phyloP scores from a whole-genome alignment of 64 coral and sea anemone genomes.

The Porites australiensis region DNA sequence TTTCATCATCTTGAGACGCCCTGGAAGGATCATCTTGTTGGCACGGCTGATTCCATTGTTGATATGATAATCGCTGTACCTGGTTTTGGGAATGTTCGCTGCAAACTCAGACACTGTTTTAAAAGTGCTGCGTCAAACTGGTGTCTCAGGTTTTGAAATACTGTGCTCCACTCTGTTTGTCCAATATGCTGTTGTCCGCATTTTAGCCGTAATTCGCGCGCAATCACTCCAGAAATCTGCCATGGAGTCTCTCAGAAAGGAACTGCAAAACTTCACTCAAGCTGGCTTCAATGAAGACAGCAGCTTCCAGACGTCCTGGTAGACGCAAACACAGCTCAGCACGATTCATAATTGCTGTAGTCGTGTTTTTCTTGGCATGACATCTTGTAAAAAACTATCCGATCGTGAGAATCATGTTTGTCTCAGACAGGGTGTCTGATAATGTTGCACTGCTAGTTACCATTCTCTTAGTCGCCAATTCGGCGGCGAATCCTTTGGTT shows the following conservation, averaged over 20 bases:
- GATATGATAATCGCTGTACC: neutral
- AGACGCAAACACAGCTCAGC: neutral
- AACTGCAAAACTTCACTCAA: neutral
- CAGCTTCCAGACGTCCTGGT: neutral
- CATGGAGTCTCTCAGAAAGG: neutral
- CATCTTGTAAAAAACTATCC: neutral
- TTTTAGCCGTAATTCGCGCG: neutral
- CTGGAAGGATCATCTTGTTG: neutral
- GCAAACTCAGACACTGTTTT: neutral
- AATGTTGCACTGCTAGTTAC: neutral
- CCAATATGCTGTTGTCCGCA: neutral
- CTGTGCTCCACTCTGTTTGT: neutral
- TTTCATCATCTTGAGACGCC: neutral
- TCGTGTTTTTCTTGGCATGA: neutral
- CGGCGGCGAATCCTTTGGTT: neutral
- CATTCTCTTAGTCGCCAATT: neutral
- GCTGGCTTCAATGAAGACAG: neutral
- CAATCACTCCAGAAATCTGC: neutral
- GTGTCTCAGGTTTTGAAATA: neutral
- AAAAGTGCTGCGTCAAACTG: neutral
- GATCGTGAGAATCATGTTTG: neutral
- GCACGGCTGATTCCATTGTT: neutral
- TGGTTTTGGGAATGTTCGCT: neutral
- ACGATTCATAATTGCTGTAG: neutral
- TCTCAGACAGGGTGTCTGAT: neutral